Conservation (phyloP, 1,140 invertebrate genomes). For the Tetraneura akinire region DNA sequence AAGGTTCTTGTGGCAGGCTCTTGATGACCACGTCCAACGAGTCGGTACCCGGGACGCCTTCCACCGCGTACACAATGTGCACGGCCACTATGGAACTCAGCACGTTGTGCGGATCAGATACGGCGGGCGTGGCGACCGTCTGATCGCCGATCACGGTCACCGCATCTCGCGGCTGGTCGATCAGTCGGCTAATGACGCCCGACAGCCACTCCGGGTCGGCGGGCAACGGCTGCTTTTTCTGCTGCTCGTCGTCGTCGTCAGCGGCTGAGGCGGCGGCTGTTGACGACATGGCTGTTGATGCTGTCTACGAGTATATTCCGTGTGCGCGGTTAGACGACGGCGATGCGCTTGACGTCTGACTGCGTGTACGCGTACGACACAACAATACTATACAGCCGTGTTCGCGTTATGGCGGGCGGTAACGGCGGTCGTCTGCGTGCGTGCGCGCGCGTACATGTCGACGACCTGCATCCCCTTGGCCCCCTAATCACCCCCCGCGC, state of each 20-base stretch:
- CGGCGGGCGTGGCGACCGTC: constrained; percentile 60
- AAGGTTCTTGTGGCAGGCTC: constrained; percentile 73
- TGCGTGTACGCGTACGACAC: constrained; percentile 5
- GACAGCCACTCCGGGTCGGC: constrained; percentile 63
- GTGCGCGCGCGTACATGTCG: constrained; percentile 17
- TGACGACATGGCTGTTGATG: constrained; percentile 32
- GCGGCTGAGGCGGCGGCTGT: neutral
- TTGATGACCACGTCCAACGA: constrained; percentile 71
- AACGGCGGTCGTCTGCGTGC: neutral
- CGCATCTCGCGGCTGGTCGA: constrained; percentile 17
- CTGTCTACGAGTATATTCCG: neutral
- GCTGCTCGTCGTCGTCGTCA: constrained; percentile 5
- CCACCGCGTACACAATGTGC: constrained; percentile 41
- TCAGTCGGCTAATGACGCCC: constrained; percentile 38
- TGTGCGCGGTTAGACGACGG: neutral
- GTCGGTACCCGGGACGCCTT: constrained; percentile 41
- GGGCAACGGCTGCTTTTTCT: constrained; percentile 62
- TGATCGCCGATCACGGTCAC: constrained; percentile 63
- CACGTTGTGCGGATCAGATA: constrained; percentile 57
- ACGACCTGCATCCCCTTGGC: constrained; percentile 40
- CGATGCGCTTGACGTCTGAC: neutral
- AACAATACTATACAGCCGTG: neutral
- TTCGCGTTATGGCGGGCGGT: neutral
- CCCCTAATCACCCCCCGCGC: constrained; percentile 5
- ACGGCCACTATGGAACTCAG: constrained; percentile 51